Conservation (phyloP, 2,797 vertebrate species). For the Okamejei kenojei region DNA sequence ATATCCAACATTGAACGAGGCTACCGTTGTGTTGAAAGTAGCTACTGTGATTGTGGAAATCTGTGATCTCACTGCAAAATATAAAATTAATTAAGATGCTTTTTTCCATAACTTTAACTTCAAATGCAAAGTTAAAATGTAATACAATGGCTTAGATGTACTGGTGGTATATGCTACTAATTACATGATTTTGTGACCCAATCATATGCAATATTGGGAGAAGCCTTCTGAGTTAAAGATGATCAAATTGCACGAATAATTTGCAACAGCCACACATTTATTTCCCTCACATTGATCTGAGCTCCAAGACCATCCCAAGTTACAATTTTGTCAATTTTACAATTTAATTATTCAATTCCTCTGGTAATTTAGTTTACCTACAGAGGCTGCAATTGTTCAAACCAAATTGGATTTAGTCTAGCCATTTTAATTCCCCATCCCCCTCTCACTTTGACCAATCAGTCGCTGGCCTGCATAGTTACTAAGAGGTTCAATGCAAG, state of each 20-base stretch:
- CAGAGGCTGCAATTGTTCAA: background rate
- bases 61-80: slow-evolving; percentile 79
- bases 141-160: background rate
- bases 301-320: background rate
- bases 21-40: slow-evolving; percentile 94
- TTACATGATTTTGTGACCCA: background rate
- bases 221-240: background rate
- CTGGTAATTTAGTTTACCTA: background rate
- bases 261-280: background rate
- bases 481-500: too few species aligned
- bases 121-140: slow-evolving; percentile 1
- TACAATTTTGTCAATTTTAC: background rate
- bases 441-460: too few species aligned
- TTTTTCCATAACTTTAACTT: background rate
- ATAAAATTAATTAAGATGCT: slow-evolving; percentile 39
- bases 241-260: background rate
- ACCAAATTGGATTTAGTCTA: background rate
- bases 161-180: background rate
- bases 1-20: slow-evolving; percentile 95
- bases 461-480: too few species aligned
- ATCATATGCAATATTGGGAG: background rate
- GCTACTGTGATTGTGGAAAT: slow-evolving; percentile 98
- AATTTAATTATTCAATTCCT: background rate
- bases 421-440: too few species aligned
- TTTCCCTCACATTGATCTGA: background rate